phyloP scores from a whole-genome alignment of 1,140 invertebrate species.

The Aphelinus atriplicis region DNA sequence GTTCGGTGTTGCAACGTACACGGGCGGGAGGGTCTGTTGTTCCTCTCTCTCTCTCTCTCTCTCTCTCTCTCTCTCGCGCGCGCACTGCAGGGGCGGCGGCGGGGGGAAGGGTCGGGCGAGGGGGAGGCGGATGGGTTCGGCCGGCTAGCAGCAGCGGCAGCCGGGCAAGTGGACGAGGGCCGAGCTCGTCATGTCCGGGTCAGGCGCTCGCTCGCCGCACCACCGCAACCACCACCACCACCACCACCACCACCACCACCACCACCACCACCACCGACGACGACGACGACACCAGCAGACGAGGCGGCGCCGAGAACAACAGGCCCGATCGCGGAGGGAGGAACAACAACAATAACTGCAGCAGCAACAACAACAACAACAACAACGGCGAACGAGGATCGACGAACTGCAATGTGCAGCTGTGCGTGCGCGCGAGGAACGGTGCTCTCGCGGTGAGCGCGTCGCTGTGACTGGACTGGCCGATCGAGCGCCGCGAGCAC shows the following conservation, averaged over 20 bases:
- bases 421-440: neutral
- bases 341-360: too few relatives aligned
- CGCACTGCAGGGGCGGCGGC: neutral
- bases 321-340: too few relatives aligned
- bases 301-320: too few relatives aligned
- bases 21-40: neutral
- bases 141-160: too few relatives aligned
- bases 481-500: constrained; percentile 33
- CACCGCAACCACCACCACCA: too few relatives aligned
- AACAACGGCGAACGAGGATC: neutral
- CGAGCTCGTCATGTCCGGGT: too few relatives aligned
- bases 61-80: neutral
- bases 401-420: neutral
- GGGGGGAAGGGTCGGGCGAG: neutral
- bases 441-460: constrained; percentile 52
- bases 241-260: too few relatives aligned
- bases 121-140: neutral
- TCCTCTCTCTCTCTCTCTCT: neutral
- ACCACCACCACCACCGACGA: too few relatives aligned
- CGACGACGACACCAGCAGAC: too few relatives aligned
- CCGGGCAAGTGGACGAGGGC: too few relatives aligned
- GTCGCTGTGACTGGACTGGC: constrained; percentile 59
- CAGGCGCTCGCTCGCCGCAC: too few relatives aligned
- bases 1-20: neutral
- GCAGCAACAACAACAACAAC: too few relatives aligned